phyloP scores from a whole-genome alignment of 2,888 invertebrate species.

The Molanna angustata region DNA sequence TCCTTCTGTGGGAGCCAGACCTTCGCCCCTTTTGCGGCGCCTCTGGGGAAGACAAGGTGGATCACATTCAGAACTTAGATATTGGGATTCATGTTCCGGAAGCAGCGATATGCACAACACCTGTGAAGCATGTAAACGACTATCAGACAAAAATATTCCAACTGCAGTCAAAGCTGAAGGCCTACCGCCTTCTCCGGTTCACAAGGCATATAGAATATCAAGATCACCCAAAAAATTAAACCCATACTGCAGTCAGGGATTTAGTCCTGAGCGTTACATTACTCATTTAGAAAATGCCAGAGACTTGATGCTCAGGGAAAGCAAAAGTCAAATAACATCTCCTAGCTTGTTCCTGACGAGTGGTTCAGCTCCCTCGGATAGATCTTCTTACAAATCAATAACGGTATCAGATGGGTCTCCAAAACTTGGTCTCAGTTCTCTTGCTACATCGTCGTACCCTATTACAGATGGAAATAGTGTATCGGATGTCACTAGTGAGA shows the following conservation, averaged over 20 bases:
- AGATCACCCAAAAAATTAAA: constrained; percentile 29
- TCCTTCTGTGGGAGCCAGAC: constrained; percentile 46
- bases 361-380: constrained; percentile 24
- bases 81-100: constrained; percentile 36
- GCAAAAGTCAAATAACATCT: constrained; percentile 17
- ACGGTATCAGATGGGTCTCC: constrained; percentile 30
- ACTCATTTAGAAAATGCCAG: constrained; percentile 24
- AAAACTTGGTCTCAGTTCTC: constrained; percentile 30
- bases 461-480: constrained; percentile 22
- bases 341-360: constrained; percentile 20
- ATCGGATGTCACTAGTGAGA: constrained; percentile 22
- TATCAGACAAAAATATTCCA: constrained; percentile 26
- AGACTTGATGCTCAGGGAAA: constrained; percentile 16
- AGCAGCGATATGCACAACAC: constrained; percentile 19
- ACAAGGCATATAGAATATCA: constrained; percentile 17
- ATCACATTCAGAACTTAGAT: constrained; percentile 44
- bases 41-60: constrained; percentile 45
- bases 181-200: constrained; percentile 18
- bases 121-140: constrained; percentile 28
- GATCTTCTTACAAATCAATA: constrained; percentile 26
- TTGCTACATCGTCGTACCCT: constrained; percentile 31
- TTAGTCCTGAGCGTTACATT: constrained; percentile 30
- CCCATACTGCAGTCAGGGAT: constrained; percentile 17
- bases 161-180: constrained; percentile 7
- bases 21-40: constrained; percentile 46